phyloP scores from a whole-genome alignment of 1,140 invertebrate species.

The Coenobita brevimanus region DNA sequence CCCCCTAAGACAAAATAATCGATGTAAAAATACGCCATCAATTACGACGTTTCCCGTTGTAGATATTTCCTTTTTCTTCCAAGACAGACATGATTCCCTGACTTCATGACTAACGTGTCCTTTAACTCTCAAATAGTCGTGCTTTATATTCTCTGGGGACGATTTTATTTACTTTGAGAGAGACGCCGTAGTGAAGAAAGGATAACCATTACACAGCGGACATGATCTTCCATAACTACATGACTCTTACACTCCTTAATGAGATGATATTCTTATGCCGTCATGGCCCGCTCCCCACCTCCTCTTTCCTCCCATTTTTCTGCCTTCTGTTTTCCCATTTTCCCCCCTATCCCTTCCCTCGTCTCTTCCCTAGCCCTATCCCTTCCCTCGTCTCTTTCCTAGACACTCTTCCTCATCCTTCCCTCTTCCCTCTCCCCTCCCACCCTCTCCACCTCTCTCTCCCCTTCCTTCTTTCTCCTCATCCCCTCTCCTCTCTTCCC shows the following conservation, averaged over 20 bases:
- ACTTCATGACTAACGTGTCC: too few species aligned
- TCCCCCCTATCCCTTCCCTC: not conserved
- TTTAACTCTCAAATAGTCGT: too few species aligned
- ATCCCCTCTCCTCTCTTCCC: not conserved
- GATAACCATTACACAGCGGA: too few species aligned
- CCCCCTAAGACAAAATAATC: too few species aligned
- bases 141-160: too few species aligned
- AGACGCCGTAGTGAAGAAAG: too few species aligned
- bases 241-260: not conserved
- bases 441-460: not conserved
- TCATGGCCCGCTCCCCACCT: not conserved
- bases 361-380: not conserved
- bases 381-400: not conserved
- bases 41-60: too few species aligned
- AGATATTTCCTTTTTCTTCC: too few species aligned
- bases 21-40: too few species aligned
- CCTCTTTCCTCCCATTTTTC: conserved; percentile 8
- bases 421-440: not conserved
- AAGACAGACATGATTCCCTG: too few species aligned
- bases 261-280: not conserved
- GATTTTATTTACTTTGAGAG: too few species aligned
- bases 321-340: not conserved
- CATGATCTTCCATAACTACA: not conserved
- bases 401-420: not conserved
- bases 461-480: not conserved